A percentile compares a stretch with the other conserved stretches of the same genome.
These are phyloP conservation scores for Athripsodes cinereus DNA, from an alignment of 2,888 invertebrate genomes.

Conservation along the genomic window DNA sequence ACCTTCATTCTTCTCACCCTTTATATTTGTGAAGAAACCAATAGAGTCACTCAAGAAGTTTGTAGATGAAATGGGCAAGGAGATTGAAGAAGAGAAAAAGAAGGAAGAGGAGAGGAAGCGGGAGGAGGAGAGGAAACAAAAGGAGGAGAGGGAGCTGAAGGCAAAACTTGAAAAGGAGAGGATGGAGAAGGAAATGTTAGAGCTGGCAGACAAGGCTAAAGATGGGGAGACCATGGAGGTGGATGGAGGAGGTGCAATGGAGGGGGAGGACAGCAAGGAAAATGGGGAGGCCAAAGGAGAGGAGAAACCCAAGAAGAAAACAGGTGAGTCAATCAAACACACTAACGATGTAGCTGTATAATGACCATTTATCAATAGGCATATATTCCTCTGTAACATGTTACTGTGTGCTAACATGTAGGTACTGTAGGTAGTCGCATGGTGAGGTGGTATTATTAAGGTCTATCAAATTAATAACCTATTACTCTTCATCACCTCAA, in stretches of 20 bases:
- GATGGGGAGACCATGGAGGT: conserved; percentile 4
- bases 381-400: too few relatives aligned
- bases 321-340: neutral
- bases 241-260: neutral
- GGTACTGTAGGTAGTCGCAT: too few relatives aligned
- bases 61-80: conserved; percentile 10
- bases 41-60: conserved; percentile 4
- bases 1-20: conserved; percentile 14
- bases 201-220: neutral
- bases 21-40: conserved; percentile 13
- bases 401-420: too few relatives aligned
- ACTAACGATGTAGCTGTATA: too few relatives aligned
- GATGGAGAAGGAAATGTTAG: conserved; percentile 1
- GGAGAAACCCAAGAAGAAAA: neutral
- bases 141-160: conserved; percentile 3
- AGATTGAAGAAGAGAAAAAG: conserved; percentile 5
- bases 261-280: neutral
- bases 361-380: too few relatives aligned
- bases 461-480: too few relatives aligned
- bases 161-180: neutral
- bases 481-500: neutral
- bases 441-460: too few relatives aligned
- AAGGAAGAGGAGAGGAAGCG: conserved; percentile 2
- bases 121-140: conserved; percentile 4
- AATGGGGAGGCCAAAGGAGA: neutral